Evolutionary conservation across 2,888 invertebrate genomes (phyloP), one percentile per base, ranked within the genome.

Genomic region (Dynastes hyllus): DNA sequence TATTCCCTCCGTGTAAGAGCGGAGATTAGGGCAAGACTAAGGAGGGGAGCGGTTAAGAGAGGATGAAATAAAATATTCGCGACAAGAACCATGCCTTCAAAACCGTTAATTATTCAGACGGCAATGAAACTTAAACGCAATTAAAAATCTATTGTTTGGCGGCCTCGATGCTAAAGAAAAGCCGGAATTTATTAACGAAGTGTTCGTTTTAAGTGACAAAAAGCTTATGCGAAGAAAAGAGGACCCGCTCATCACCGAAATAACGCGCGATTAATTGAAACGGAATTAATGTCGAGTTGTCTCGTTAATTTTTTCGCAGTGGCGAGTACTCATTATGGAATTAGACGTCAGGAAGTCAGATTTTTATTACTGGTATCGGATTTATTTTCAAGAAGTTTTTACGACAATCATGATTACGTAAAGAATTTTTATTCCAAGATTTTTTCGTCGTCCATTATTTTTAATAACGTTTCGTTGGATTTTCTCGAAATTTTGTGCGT

Each of bases 101-200:
- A 69, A 69, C 40, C 69, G 50, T 69, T 69, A 69, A 69, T 69
- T 69, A 69, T 69, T 69, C 69, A 51, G 51, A 53, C 69, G 29
- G 69, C 69, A 69, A 69, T 69, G 69, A 69, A 69, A 69, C 51
- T 69, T 69, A 75, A 75, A 61, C 45, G 58, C 61, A 75, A 75
- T 75, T 75, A 75, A 75, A 61, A 61, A 75, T 75, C 61, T 61
- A 61, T 75, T 75, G 73, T 75, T 45, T 75, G 27, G 27, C 51
- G 69, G 51, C 13, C 22, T 13, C 51, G 51, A 27, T 51, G 69
- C 69, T 51, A 53, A 69, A 40, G 55, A 58, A 69, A 69, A 69
- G 66, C 69, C 51, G 51, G 51, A 51, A 69, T 69, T 51, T 69
- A 69, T 51, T 69, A 67, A 67, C 66, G n/a, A n/a, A 16, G 55